Percentiles rank a stretch among this genome's conserved stretches.
These are phyloP conservation scores for Meloidogyne hapla DNA, from an alignment of 1,140 invertebrate species.

Conservation along the genomic window DNA sequence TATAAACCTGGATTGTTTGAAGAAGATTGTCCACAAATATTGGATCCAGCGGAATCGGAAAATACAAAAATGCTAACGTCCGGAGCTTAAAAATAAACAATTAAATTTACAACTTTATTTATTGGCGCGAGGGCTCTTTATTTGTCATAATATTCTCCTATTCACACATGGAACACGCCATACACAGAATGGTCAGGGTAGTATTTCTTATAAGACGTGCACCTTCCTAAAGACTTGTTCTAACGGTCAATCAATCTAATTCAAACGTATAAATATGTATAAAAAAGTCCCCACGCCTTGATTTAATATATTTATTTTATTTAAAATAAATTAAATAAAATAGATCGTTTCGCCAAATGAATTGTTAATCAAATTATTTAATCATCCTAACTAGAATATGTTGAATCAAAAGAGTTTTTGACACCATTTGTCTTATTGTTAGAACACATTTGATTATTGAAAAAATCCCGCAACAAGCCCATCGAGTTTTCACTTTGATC, in stretches of 20 bases:
- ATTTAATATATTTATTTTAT: not conserved
- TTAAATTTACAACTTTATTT: not conserved
- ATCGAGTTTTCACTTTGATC: constrained; percentile 3
- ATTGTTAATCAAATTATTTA: not conserved
- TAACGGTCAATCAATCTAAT: no score
- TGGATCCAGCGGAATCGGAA: not conserved
- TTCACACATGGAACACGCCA: no score
- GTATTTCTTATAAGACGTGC: no score
- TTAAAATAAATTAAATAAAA: not conserved
- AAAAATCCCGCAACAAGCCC: constrained; percentile 1
- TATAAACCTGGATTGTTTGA: not conserved
- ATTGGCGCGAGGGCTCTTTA: no score
- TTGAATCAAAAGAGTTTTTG: not conserved
- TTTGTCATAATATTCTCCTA: no score
- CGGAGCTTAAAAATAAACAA: not conserved
- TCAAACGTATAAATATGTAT: no score
- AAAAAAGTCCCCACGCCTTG: no score
- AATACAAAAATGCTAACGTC: not conserved
- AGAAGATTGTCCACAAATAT: not conserved
- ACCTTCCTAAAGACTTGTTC: no score
- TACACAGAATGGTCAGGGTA: no score
- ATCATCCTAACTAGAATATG: not conserved
- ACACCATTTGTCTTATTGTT: not conserved
- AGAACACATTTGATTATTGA: constrained; percentile 4
- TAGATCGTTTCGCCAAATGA: no score